phyloP scores from a whole-genome alignment of 2,797 vertebrate genomes.

The Liasis olivaceus region DNA sequence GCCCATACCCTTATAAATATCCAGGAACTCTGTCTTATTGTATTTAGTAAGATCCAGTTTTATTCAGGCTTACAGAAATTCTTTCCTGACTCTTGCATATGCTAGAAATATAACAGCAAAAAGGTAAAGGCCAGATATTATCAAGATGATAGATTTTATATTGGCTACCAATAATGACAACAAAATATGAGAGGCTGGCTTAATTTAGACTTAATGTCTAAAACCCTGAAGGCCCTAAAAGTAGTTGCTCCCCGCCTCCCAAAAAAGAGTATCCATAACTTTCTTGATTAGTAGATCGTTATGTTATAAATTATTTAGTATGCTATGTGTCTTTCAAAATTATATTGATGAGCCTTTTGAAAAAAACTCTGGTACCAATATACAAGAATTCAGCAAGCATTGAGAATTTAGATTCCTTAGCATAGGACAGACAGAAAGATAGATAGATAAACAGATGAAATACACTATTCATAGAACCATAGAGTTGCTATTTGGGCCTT shows the following conservation, averaged over 20 bases:
- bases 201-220: constrained; percentile 32
- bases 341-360: constrained; percentile 54
- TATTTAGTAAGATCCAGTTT: constrained; percentile 37
- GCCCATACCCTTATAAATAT: background rate
- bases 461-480: background rate
- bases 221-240: constrained; percentile 50
- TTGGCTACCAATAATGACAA: constrained; percentile 48
- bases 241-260: constrained; percentile 25
- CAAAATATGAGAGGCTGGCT: constrained; percentile 30
- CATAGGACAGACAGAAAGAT: background rate
- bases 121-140: constrained; percentile 64
- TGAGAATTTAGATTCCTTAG: background rate
- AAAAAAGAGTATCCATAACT: constrained; percentile 54
- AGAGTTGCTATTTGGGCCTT: background rate
- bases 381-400: background rate
- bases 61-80: constrained; percentile 44
- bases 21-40: background rate
- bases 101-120: constrained; percentile 47
- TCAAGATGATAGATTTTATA: constrained; percentile 61
- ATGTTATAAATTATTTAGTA: constrained; percentile 52
- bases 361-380: background rate
- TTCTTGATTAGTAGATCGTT: constrained; percentile 43
- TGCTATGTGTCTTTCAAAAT: constrained; percentile 31
- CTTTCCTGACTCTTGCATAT: constrained; percentile 33
- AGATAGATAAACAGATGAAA: background rate